Conservation (phyloP, 2,888 invertebrate species). For the Andrena marginata region DNA sequence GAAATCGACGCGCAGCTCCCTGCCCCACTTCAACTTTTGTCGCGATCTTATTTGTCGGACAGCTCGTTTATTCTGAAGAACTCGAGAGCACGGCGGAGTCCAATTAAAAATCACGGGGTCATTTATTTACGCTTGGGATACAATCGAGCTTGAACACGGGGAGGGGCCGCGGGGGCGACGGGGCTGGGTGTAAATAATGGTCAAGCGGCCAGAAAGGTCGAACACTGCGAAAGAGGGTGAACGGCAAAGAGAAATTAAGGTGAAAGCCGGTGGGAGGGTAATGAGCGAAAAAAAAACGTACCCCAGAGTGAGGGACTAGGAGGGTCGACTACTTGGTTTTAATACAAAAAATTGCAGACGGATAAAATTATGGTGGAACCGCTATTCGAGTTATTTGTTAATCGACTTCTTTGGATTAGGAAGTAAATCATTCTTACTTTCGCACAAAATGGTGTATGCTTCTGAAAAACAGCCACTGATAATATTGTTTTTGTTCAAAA, state of each 20-base stretch:
- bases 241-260: conserved; percentile 68
- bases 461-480: too few species aligned
- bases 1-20: conserved; percentile 35
- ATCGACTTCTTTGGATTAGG: too few species aligned
- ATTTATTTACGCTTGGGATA: conserved; percentile 74
- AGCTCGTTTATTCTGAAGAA: conserved; percentile 61
- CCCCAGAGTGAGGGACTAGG: not conserved
- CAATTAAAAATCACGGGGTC: conserved; percentile 78
- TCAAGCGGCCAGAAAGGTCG: conserved; percentile 73
- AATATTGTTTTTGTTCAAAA: too few species aligned
- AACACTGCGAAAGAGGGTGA: conserved; percentile 61
- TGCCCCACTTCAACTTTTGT: conserved; percentile 33
- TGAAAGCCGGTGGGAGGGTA: conserved; percentile 63
- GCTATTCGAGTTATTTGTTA: too few species aligned
- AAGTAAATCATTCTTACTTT: too few species aligned
- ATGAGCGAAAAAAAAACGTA: conserved; percentile 61
- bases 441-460: too few species aligned
- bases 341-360: not conserved
- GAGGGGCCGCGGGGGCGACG: conserved; percentile 23
- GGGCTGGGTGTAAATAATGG: conserved; percentile 75
- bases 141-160: conserved; percentile 67
- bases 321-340: not conserved
- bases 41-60: conserved; percentile 56
- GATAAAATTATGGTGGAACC: not conserved
- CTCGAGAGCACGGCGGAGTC: conserved; percentile 52